Conservation (phyloP, 2,797 vertebrate species). For the Euthynnus affinis region DNA sequence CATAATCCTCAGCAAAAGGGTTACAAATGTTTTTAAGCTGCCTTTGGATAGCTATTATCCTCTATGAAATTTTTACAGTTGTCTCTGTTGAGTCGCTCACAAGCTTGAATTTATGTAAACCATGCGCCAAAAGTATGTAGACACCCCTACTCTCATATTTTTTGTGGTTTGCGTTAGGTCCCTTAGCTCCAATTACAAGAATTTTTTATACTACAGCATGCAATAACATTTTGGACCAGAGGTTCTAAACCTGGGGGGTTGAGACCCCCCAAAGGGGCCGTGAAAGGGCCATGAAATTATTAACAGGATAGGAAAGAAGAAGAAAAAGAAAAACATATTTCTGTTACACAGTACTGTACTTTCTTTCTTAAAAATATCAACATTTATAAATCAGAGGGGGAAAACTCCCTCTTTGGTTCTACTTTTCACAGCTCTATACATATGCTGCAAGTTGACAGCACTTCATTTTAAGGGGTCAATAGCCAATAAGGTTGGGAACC, state of each 20-base stretch:
- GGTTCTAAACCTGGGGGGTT: not conserved
- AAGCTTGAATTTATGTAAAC: not conserved
- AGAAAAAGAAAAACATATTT: too few relatives aligned
- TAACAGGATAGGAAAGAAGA: too few relatives aligned
- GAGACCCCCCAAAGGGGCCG: not conserved
- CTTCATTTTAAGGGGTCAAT: not conserved
- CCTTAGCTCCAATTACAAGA: not conserved
- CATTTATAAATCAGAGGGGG: not conserved
- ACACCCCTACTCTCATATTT: too few relatives aligned
- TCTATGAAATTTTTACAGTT: not conserved
- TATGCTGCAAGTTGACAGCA: not conserved
- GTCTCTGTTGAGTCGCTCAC: not conserved
- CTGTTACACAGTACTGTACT: too few relatives aligned
- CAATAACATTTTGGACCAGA: not conserved
- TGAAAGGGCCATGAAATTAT: not conserved
- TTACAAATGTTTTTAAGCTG: conserved; percentile 1
- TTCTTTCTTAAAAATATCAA: not conserved
- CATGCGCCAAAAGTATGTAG: not conserved
- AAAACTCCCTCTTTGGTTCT: not conserved
- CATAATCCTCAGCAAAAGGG: not conserved
- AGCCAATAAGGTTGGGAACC: too few relatives aligned
- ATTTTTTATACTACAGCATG: not conserved
- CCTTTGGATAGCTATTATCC: not conserved
- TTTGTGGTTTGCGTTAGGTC: too few relatives aligned
- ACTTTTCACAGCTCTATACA: not conserved